Conservation (phyloP, 2,888 invertebrate genomes). For the Byasa hedistus region DNA sequence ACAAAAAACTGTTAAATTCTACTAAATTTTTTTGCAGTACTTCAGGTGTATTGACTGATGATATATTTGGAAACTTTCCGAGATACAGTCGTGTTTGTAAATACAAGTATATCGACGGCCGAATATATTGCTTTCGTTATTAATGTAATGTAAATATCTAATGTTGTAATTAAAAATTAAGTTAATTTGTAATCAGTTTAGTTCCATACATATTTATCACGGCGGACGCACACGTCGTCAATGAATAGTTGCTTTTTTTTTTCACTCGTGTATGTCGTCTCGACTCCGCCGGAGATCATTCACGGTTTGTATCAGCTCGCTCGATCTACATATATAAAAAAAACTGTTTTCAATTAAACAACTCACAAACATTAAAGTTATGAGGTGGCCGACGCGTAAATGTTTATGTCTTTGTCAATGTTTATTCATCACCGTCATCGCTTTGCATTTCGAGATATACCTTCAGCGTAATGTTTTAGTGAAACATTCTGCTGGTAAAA, state of each 20-base stretch:
- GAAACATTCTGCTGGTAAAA: no score
- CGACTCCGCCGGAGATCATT: conserved; percentile 21
- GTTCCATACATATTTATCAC: conserved; percentile 1
- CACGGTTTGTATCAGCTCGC: conserved; percentile 10
- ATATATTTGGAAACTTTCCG: no score
- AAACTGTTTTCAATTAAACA: background rate
- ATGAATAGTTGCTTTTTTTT: conserved; percentile 26
- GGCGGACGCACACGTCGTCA: conserved; percentile 24
- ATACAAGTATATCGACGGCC: no score
- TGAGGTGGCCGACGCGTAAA: background rate
- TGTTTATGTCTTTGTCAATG: background rate
- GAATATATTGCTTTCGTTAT: no score
- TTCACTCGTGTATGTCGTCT: conserved; percentile 16
- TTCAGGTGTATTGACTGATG: no score
- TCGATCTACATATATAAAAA: conserved; percentile 10
- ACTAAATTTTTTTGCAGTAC: no score
- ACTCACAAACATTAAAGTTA: background rate
- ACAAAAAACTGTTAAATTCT: background rate
- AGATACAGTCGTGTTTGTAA: no score
- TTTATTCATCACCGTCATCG: background rate
- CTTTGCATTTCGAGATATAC: background rate
- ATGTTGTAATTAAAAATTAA: conserved; percentile 14
- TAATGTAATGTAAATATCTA: conserved; percentile 1
- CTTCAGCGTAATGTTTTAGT: no score
- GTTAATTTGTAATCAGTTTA: conserved; percentile 3